A percentile compares a stretch with the other conserved stretches of the same genome.
These are phyloP conservation scores for Bugula neritina DNA, from an alignment of 2,888 invertebrate species.

Conservation along the genomic window DNA sequence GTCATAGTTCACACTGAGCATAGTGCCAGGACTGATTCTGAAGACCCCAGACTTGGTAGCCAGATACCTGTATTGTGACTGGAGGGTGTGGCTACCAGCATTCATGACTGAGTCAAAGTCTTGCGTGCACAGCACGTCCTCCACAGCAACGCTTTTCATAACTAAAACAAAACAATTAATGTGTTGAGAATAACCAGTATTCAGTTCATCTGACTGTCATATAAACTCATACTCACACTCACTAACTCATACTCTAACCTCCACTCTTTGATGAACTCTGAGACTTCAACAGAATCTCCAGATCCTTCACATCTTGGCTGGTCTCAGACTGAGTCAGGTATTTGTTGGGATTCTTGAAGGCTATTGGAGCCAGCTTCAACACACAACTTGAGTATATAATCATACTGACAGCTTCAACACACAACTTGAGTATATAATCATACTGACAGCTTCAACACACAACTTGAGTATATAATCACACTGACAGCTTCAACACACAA, in stretches of 20 bases:
- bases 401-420: no score
- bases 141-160: not conserved
- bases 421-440: no score
- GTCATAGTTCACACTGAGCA: not conserved
- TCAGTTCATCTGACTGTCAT: not conserved
- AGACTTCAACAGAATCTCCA: not conserved
- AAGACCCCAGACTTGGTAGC: not conserved
- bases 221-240: not conserved
- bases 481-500: no score
- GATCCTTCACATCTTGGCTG: not conserved
- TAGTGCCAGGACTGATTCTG: slow-evolving; percentile 1
- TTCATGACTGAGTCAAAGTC: not conserved
- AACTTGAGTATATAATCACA: no score
- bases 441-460: no score
- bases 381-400: no score
- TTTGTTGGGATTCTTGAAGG: not conserved
- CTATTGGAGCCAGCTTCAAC: not conserved
- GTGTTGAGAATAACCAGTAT: no score
- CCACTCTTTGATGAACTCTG: not conserved
- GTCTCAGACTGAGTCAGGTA: slow-evolving; percentile 7
- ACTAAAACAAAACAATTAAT: not conserved
- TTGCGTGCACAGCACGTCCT: not conserved
- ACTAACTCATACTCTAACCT: not conserved
- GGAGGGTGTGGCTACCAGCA: not conserved
- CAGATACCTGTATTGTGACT: not conserved